Evolutionary conservation across 2,888 invertebrate species (phyloP), one percentile per base, ranked within the genome.

Genomic region (Hydrotaea cyrtoneurina): DNA sequence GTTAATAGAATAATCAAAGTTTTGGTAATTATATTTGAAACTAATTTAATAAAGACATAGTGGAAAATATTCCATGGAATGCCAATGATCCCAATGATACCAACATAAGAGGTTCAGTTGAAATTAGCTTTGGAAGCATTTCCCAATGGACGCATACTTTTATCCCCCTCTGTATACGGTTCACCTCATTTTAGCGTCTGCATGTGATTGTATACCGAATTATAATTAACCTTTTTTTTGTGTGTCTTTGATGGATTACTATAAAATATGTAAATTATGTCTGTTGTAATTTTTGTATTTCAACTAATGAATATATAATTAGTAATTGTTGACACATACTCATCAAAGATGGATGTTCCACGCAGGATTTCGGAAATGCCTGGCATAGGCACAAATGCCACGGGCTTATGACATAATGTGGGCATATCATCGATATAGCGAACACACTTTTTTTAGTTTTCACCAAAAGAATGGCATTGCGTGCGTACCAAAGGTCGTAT

Each of bases 281-380:
- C 13, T 43, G 21, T 66, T 21, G 21, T 43, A 43, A 21, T 43
- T 66, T 39, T 43, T 15, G 21, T 43, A 17, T 43, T 46, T 39
- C 15, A 26, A 50, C 53, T 76, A 64, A 75, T 75, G 75, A 75
- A 75, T 75, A 64, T 64, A 62, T 75, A 75, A 75, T 75, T 74
- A 59, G 50, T 50, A 50, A n/a, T n/a, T 50, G 50, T 50, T 50
- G 50, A 50, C 50, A 50, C 50, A 50, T 50, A 50, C n/a, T 50
- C 15, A 50, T 50, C 50, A 50, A n/a, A n/a, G 50, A 50, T 50
- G 15, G 50, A 50, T 50, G n/a, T 50, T 15, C n/a, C 50, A n/a
- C n/a, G 2, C 50, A 15, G 15, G n/a, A 50, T 50, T 50, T 50
- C 1, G 2, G 50, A n/a, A 50, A 50, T n/a, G 1, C n/a, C 4